These are phyloP conservation scores for Drosophila algonquin DNA, from an alignment of 2,888 invertebrate genomes.

Conservation along the genomic window DNA sequence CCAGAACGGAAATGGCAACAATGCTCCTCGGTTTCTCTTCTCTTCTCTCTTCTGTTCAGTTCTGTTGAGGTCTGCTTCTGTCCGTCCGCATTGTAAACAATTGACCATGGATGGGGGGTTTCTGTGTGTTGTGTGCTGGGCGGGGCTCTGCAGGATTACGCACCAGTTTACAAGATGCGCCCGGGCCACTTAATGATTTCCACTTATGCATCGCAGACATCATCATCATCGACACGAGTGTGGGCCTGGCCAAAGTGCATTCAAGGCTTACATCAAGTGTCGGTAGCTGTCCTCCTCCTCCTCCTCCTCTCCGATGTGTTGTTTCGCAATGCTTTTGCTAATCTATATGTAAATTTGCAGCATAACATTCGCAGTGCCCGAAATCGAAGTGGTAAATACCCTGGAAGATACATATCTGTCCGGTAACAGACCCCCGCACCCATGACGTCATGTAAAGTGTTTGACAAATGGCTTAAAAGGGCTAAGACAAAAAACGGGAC, in stretches of 20 bases:
- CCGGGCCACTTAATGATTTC: constrained; percentile 72
- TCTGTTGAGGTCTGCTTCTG: constrained; percentile 6
- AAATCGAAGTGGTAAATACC: constrained; percentile 44
- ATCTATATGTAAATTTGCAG: constrained; percentile 76
- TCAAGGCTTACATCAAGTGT: constrained; percentile 53
- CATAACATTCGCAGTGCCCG: constrained; percentile 15
- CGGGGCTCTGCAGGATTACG: constrained; percentile 57
- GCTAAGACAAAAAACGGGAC: constrained; percentile 41
- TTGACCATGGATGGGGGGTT: constrained; percentile 50
- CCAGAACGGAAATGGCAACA: constrained; percentile 69
- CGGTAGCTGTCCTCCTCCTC: constrained; percentile 13
- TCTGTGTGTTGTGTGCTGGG: not conserved
- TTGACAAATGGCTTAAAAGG: constrained; percentile 75
- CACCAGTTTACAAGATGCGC: constrained; percentile 77
- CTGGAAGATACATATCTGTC: constrained; percentile 28
- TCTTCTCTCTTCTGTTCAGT: constrained; percentile 3
- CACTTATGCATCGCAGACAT: constrained; percentile 74
- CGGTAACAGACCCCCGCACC: constrained; percentile 29
- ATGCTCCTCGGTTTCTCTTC: constrained; percentile 48
- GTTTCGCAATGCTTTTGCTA: constrained; percentile 51
- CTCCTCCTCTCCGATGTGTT: constrained; percentile 1
- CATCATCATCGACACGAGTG: constrained; percentile 48
- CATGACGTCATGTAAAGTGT: constrained; percentile 71
- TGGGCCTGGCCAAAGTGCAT: constrained; percentile 53
- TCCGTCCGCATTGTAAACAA: constrained; percentile 61